Evolutionary conservation across 2,797 vertebrate species (phyloP).

Genomic region (Thalassophryne amazonica): DNA sequence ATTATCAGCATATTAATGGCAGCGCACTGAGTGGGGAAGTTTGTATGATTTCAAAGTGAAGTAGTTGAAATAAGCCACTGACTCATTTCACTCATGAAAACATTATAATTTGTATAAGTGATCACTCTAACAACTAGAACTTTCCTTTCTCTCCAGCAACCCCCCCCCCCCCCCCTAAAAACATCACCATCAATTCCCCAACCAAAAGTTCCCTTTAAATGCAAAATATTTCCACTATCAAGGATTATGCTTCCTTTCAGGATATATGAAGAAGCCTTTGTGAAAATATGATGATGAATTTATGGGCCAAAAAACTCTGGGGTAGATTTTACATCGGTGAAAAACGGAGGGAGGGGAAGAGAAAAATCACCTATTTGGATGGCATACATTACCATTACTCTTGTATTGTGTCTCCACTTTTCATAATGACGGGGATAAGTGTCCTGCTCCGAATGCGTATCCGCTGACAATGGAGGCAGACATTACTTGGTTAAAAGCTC

Average conservation of each 20-base stretch:
- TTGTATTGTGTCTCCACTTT: slow-evolving; percentile 84
- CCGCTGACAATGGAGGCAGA: slow-evolving; percentile 82
- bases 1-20: slow-evolving; percentile 78
- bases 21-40: slow-evolving; percentile 57
- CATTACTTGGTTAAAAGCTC: slow-evolving; percentile 88
- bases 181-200: slow-evolving; percentile 67
- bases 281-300: slow-evolving; percentile 84
- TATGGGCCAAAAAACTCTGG: slow-evolving; percentile 70
- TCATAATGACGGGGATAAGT: slow-evolving; percentile 87
- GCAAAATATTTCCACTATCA: slow-evolving; percentile 81
- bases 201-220: slow-evolving; percentile 80
- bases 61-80: slow-evolving; percentile 66
- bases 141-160: slow-evolving; percentile 51
- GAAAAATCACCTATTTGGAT: slow-evolving; percentile 83
- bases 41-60: slow-evolving; percentile 63
- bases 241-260: slow-evolving; percentile 79
- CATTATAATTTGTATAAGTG: slow-evolving; percentile 77
- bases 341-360: slow-evolving; percentile 62
- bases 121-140: slow-evolving; percentile 71
- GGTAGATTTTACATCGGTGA: slow-evolving; percentile 72
- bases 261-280: slow-evolving; percentile 71
- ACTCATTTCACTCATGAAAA: slow-evolving; percentile 70
- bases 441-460: slow-evolving; percentile 78
- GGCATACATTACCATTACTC: slow-evolving; percentile 83
- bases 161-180: slow-evolving; percentile 19